These are phyloP conservation scores for Tragulus kanchil DNA, from an alignment of 2,113 vertebrate species.

Conservation along the genomic window DNA sequence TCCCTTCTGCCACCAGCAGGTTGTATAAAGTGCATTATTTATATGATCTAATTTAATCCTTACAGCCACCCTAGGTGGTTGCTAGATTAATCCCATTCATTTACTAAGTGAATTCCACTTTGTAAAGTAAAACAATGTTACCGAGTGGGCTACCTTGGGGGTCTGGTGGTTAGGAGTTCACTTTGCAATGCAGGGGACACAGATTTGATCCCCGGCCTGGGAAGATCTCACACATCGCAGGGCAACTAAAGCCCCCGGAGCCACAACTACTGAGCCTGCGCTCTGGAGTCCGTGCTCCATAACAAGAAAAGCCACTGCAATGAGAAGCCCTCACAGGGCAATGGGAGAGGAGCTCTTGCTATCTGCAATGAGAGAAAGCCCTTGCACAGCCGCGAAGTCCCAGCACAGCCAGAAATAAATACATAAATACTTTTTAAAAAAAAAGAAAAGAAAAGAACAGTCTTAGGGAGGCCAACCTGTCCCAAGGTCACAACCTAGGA, in stretches of 20 bases:
- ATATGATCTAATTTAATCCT: conserved; percentile 14
- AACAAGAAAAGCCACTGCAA: neutral
- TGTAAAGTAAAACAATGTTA: neutral
- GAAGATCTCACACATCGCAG: neutral
- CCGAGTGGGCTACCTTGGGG: neutral
- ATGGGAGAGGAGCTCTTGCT: neutral
- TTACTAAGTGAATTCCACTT: conserved; percentile 8
- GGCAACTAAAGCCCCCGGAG: rapidly evolving
- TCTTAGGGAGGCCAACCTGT: neutral
- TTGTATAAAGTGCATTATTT: neutral
- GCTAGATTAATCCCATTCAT: conserved; percentile 6
- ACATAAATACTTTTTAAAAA: neutral
- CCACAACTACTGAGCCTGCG: neutral
- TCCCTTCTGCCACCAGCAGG: neutral
- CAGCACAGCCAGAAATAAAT: neutral
- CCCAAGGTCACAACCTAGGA: neutral
- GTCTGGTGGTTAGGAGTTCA: neutral
- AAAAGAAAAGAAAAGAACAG: neutral
- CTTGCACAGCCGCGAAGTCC: neutral
- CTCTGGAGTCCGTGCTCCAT: neutral
- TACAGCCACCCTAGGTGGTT: neutral
- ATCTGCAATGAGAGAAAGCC: neutral
- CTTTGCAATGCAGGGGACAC: neutral
- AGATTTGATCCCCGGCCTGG: neutral
- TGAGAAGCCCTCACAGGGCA: neutral